Base-by-base conservation (phyloP, 2,113 vertebrate species). In the Chiloscyllium plagiosum region DNA sequence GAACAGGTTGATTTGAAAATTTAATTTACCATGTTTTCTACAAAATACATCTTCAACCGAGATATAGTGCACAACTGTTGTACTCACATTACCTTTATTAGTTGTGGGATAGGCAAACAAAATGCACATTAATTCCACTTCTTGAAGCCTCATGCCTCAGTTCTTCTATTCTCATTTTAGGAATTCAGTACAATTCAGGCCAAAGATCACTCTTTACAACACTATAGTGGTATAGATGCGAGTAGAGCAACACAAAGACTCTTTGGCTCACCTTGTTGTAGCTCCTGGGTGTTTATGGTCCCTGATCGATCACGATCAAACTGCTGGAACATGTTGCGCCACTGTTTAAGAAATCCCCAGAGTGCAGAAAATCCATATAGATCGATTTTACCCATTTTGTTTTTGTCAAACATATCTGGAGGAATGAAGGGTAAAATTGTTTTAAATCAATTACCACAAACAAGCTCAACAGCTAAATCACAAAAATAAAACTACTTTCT, bases 391-490 rank as follows among this genome's bases (percentile, higher is more conserved):
- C 99, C 98, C 0, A 98, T 97, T 47, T 97, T 98, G 37, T 97
- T 99, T 97, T 98, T 98, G 97, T 99, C 99, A 70, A 99, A 99
- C 98, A 99, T 99, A 97, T 99, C 99, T 99, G 97, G 22, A 17
- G 0, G n/a, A 65, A 20, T 61, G n/a, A 92, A 65, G 56, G 50
- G 56, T 65, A 19, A 92, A 93, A 66, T 37, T 37, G 33, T 33
- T 20, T 66, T 42, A 66, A 66, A 66, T 37, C 19, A 68, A 20
- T 66, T 66, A 37, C 19, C 56, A 93, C 17, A 61, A 61, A 4
- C 2, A 22, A 66, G 33, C 89, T 24, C n/a, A 93, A 93, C 66
- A 90, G 52, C 17, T 90, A 26, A 56, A 33, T 52, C 89, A 10
- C 5, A 66, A 33, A 66, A 68, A 92, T 92, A 29, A 37, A 83